Evolutionary conservation across 2,113 vertebrate species (phyloP), one percentile per base, ranked within the genome.

Genomic region (Peucedramus taeniatus): DNA sequence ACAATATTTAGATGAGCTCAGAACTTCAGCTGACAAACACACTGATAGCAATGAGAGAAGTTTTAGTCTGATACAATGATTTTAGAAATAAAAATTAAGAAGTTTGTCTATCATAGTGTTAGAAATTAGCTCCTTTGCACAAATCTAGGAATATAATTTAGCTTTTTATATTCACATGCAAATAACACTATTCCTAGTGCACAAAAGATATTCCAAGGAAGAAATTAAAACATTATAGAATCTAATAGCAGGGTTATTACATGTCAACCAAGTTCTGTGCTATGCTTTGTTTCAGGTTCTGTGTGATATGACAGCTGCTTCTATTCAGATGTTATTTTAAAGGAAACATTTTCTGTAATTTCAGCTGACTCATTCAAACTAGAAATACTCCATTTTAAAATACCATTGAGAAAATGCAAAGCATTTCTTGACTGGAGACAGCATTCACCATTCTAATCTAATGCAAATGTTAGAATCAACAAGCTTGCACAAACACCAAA

Each of bases 151-250:
- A 97, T 95, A 96, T 69, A 97, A 97, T 97, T 96, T 94, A 65
- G 45, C 22, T 96, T 87, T 92, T 96, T 90, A 88, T 51, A 97
- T 98, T 98, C 94, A 96, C 68, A 97, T 98, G 97, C 82, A 98
- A 98, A 98, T 98, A 28, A 31, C 6, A 84, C 61, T 93, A 79
- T 95, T 96, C 95, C 85, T 91, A 96, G 53, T 39, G 49, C 87
- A 97, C 85, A 97, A 97, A 97, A 96, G 90, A 96, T 74, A 69
- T 76, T 83, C 70, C 94, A 92, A 81, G 42, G 88, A 98, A 97
- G 87, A 97, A 97, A 98, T 96, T 97, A 96, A 98, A 98, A 97
- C 60, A 94, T 93, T 97, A 96, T 42, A 77, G 90, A 94, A 94
- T 94, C 89, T 95, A 97, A 97, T 94, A 90, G 83, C 44, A 81